Percentiles rank a stretch among this genome's conserved stretches.
These are phyloP conservation scores for Lampropteryx suffumata DNA, from an alignment of 2,888 invertebrate species.

Conservation along the genomic window DNA sequence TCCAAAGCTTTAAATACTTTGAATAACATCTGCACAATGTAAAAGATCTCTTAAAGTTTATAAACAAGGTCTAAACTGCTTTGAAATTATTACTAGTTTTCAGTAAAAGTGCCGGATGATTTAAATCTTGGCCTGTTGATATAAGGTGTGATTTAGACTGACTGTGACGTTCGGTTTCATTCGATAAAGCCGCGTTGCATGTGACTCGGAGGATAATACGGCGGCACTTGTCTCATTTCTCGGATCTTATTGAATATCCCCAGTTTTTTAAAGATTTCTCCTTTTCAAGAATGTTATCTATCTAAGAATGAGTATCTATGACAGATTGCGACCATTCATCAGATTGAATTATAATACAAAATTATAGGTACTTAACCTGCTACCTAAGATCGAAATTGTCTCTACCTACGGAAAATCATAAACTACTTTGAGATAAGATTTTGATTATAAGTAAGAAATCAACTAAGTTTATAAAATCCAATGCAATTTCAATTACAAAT, in stretches of 20 bases:
- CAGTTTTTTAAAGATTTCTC: neutral
- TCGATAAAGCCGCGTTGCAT: slow-evolving; percentile 30
- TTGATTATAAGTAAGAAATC: too few relatives aligned
- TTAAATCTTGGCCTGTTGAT: slow-evolving; percentile 12
- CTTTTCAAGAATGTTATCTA: too few relatives aligned
- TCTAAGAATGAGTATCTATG: too few relatives aligned
- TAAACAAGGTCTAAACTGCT: slow-evolving; percentile 11
- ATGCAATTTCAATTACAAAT: too few relatives aligned
- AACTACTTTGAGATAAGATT: too few relatives aligned
- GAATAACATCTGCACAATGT: slow-evolving; percentile 13
- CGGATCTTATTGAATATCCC: slow-evolving; percentile 27
- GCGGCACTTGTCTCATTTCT: slow-evolving; percentile 28
- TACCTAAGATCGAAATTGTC: too few relatives aligned
- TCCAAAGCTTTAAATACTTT: slow-evolving; percentile 25
- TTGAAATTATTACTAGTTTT: slow-evolving; percentile 1
- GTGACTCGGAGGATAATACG: slow-evolving; percentile 15
- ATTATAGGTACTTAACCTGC: too few relatives aligned
- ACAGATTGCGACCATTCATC: too few relatives aligned
- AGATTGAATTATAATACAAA: too few relatives aligned
- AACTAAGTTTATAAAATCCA: too few relatives aligned
- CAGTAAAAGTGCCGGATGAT: slow-evolving; percentile 10
- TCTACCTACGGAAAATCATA: too few relatives aligned
- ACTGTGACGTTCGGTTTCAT: slow-evolving; percentile 19
- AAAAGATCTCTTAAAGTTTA: slow-evolving; percentile 8
- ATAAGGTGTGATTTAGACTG: slow-evolving; percentile 21